These are phyloP conservation scores for Steromphala cineraria DNA, from an alignment of 2,888 invertebrate genomes.

Conservation along the genomic window DNA sequence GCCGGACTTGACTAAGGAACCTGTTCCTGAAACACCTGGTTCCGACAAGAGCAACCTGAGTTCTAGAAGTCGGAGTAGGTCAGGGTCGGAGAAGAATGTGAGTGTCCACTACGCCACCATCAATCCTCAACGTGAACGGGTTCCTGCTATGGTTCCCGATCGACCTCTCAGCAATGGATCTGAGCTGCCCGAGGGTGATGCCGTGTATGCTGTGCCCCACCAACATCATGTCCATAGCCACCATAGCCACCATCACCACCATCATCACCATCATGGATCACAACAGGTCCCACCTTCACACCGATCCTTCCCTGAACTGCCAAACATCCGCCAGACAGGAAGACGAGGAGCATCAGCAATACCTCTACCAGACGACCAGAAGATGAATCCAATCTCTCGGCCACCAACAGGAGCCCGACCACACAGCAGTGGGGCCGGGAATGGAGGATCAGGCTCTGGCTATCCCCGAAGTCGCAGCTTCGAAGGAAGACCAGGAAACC, in stretches of 20 bases:
- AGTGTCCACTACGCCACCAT: conserved; percentile 59
- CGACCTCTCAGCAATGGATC: conserved; percentile 24
- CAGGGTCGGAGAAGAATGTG: conserved; percentile 68
- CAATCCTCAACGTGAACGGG: conserved; percentile 24
- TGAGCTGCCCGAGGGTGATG: conserved; percentile 28
- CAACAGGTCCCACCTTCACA: conserved; percentile 29
- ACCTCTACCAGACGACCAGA: conserved; percentile 59
- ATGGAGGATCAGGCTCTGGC: background rate
- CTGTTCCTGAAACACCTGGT: conserved; percentile 33
- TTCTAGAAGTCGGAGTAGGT: conserved; percentile 46
- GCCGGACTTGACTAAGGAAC: conserved; percentile 71
- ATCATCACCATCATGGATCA: background rate
- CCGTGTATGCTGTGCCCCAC: conserved; percentile 20
- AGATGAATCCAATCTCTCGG: conserved; percentile 72
- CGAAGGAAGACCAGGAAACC: conserved; percentile 58
- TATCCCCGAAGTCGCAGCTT: conserved; percentile 68
- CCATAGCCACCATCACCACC: conserved; percentile 19
- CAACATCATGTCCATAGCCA: conserved; percentile 25
- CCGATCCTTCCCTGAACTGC: conserved; percentile 58
- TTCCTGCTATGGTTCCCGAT: conserved; percentile 26
- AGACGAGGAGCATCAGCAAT: conserved; percentile 28
- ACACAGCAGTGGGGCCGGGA: background rate
- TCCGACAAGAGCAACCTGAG: conserved; percentile 47
- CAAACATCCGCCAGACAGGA: conserved; percentile 36
- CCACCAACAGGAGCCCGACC: conserved; percentile 44